Conservation (phyloP, 1,140 invertebrate genomes). For the Cotesia typhae region DNA sequence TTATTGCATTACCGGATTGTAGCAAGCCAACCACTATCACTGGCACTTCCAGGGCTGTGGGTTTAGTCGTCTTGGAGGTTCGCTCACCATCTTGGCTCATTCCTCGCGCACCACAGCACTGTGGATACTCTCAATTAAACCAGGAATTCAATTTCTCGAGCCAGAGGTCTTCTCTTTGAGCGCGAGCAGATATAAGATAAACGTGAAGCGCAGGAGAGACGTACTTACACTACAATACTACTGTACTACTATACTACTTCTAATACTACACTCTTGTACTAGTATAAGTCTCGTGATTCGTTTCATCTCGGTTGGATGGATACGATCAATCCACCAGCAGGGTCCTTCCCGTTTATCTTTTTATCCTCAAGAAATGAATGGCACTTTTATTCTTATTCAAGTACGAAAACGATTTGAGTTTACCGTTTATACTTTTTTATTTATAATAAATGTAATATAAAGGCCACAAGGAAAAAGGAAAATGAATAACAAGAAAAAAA, state of each 20-base stretch:
- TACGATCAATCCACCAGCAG: conserved; percentile 3
- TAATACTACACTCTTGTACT: no score
- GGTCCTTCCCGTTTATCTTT: neutral
- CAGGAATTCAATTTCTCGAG: conserved; percentile 50
- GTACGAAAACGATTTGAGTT: conserved; percentile 11
- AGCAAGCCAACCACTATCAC: neutral
- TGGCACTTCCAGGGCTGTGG: no score
- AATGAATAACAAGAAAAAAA: no score
- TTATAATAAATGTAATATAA: neutral
- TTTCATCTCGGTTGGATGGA: conserved; percentile 18
- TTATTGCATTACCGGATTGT: no score
- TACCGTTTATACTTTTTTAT: neutral
- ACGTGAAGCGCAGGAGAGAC: conserved; percentile 8
- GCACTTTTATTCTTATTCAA: conserved; percentile 10
- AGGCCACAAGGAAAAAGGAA: no score
- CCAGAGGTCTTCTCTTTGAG: conserved; percentile 18
- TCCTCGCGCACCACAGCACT: conserved; percentile 23
- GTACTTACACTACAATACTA: no score
- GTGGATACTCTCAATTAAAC: conserved; percentile 49
- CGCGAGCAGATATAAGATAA: neutral
- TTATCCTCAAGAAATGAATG: neutral
- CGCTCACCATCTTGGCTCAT: conserved; percentile 19
- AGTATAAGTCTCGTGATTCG: neutral
- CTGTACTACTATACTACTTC: neutral
- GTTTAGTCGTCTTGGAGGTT: neutral